phyloP scores from a whole-genome alignment of 2,113 vertebrate species.

The Cryptomyrus ogoouensis region DNA sequence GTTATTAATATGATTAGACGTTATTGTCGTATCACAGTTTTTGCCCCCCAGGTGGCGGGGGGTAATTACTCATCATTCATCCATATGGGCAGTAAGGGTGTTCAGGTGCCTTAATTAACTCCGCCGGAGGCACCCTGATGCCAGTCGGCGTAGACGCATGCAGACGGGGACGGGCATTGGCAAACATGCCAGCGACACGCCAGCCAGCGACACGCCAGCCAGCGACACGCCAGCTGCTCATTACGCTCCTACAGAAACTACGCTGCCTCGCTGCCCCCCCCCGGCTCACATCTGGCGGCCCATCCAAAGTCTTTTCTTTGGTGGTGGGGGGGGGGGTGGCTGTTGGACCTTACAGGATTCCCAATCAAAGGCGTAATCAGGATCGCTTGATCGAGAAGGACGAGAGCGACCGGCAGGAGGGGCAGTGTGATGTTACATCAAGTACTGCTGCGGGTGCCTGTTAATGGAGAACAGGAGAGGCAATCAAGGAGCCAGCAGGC shows the following conservation, averaged over 20 bases:
- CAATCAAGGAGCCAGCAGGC: neutral
- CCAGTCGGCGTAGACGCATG: neutral
- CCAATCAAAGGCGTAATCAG: neutral
- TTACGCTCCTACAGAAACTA: neutral
- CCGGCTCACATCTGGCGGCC: neutral
- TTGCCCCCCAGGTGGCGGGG: no score
- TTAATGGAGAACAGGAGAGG: neutral
- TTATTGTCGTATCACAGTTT: neutral
- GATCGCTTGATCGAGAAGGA: neutral
- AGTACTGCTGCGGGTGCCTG: neutral
- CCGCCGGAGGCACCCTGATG: neutral
- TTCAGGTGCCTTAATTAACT: constrained; percentile 17
- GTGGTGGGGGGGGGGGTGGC: neutral
- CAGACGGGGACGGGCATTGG: neutral
- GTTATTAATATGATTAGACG: neutral
- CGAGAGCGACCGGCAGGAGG: neutral
- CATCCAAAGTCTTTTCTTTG: neutral
- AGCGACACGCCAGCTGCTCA: neutral
- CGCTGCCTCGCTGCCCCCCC: neutral
- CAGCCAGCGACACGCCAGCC: neutral
- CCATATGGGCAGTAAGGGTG: constrained; percentile 11
- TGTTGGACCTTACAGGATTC: neutral
- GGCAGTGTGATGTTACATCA: neutral
- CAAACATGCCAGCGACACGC: neutral
- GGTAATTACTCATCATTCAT: constrained; percentile 3